Base-by-base conservation (phyloP, 2,888 invertebrate genomes). In the Theretra japonica region DNA sequence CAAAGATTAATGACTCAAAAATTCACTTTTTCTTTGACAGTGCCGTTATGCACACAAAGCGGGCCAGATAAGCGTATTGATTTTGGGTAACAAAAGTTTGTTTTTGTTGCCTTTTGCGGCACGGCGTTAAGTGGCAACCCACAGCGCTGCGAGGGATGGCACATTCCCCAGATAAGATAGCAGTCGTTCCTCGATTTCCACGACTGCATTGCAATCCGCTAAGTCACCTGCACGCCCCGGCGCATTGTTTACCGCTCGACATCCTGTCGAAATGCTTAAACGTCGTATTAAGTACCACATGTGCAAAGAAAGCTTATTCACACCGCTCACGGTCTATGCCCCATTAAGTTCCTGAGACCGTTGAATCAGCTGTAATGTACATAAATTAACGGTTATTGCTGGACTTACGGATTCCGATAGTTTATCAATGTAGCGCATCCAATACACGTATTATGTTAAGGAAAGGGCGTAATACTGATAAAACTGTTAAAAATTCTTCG, bases 131-230 rank as follows among this genome's bases (percentile, higher is more conserved):
- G 92, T 92, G 91, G 89, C 85, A 82, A 82, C 88, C 88, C 87
- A 88, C 84, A 78, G 84, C 83, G 82, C 79, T 80, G 81, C 82
- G 83, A 86, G 89, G 90, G 89, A 87, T 90, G 88, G 87, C 89
- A 88, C 93, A 94, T 94, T 94, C 93, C 86, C 80, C 69, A 92
- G 92, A 93, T 92, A 92, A 93, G 92, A 91, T 91, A 91, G 77
- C 77, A 74, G 74, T 77, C 75, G 76, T 81, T 80, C 80, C 76
- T 80, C 75, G 79, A 78, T 77, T 77, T 80, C 79, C 77, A 78
- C 72, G 74, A 48, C 76, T 81, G 86, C 92, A 93, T 92, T 89
- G 88, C 92, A 86, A 90, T 88, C 84, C 82, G 86, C 83, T 86
- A 84, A 89, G 86, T 93, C 93, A 93, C 83, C 86, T 80, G 70